phyloP scores from a whole-genome alignment of 2,113 vertebrate species.

The Sciurus niger region DNA sequence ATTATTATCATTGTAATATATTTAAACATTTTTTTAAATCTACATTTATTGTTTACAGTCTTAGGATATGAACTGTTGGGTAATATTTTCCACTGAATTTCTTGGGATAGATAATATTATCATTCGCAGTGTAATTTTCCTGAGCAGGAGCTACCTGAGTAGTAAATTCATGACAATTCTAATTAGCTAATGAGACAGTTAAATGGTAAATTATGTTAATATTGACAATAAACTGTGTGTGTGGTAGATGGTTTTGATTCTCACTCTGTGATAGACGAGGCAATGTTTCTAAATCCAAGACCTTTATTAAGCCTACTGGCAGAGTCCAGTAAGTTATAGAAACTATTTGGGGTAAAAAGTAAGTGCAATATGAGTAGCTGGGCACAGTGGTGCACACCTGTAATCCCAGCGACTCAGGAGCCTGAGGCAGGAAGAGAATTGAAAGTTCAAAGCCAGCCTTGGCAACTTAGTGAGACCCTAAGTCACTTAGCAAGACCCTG shows the following conservation, averaged over 20 bases:
- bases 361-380: not conserved
- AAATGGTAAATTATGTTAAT: not conserved
- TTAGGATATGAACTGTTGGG: not conserved
- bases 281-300: not conserved
- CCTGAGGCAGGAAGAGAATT: no score
- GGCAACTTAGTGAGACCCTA: no score
- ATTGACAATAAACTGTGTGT: not conserved
- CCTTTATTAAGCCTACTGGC: not conserved
- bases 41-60: not conserved
- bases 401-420: no score
- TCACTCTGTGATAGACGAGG: not conserved
- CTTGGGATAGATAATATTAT: not conserved
- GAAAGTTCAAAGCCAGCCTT: no score
- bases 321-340: not conserved
- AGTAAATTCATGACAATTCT: not conserved
- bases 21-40: slow-evolving; percentile 5
- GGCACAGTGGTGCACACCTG: no score
- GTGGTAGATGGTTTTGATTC: not conserved
- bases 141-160: not conserved
- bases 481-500: no score
- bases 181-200: not conserved
- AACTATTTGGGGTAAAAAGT: not conserved
- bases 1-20: not conserved
- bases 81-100: slow-evolving; percentile 48
- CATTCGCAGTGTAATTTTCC: not conserved